Evolutionary conservation across 2,888 invertebrate genomes (phyloP).

Genomic region (Capitulum mitella): DNA sequence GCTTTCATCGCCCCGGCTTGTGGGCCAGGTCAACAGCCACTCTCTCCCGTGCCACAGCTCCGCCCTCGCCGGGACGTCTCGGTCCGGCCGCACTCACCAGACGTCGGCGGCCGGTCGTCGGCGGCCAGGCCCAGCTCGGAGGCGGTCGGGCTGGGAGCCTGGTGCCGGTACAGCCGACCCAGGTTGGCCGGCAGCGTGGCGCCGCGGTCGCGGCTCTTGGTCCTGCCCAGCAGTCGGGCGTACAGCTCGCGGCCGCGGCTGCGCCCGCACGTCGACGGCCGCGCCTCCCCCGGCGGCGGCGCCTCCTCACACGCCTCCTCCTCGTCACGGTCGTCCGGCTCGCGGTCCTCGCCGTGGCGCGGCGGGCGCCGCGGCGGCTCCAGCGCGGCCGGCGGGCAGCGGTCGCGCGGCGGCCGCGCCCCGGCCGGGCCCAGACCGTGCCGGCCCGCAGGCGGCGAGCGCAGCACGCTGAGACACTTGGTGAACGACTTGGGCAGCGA

Average conservation of each 20-base stretch:
- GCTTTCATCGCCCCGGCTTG: too few species aligned
- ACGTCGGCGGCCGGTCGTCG: too few species aligned
- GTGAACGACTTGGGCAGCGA: conserved; percentile 20
- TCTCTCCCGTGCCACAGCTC: too few species aligned
- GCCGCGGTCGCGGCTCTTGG: neutral
- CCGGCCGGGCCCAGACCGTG: neutral
- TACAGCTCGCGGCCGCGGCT: conserved; percentile 12
- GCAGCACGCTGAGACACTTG: neutral
- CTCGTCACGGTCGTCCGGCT: neutral
- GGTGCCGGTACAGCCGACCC: neutral
- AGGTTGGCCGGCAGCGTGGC: conserved; percentile 5
- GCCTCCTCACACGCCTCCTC: neutral
- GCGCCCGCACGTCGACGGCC: neutral
- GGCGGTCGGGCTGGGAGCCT: neutral
- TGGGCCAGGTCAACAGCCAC: too few species aligned
- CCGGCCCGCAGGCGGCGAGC: neutral
- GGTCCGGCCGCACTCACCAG: too few species aligned
- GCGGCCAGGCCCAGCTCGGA: neutral
- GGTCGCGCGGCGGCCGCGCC: neutral
- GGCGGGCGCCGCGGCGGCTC: neutral
- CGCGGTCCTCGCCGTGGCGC: neutral
- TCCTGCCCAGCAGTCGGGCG: neutral
- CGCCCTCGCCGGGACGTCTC: too few species aligned
- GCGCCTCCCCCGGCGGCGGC: neutral
- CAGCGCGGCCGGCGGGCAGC: neutral